Base-by-base conservation (phyloP, 2,888 invertebrate genomes). In the Heliconius erato region DNA sequence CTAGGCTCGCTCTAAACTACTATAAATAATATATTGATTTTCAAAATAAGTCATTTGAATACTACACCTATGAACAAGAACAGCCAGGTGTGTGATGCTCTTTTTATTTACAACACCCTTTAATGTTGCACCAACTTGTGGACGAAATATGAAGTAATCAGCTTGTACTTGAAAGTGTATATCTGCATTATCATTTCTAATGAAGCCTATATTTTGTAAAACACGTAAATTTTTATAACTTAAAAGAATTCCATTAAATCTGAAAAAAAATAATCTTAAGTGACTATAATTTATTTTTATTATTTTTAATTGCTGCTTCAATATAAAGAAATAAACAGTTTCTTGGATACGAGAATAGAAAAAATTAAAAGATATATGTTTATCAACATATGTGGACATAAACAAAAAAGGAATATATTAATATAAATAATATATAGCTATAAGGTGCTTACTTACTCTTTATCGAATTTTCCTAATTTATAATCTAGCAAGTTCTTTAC, bases 81-180 rank as follows among this genome's bases (percentile, higher is more conserved):
- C 96, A 6, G 97, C 97, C 82, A 98, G 92, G 92, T 98, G 97
- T 86, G 97, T 97, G 63, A 93, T 91, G 85, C 97, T 97, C 85
- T 97, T 97, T 90, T 97, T 97, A 89, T 97, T 97, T 0, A 98
- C 97, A 85, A 97, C 90, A 16, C 97, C 98, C 89, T 95, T 96
- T 74, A 98, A 89, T 59, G 91, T 94, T 83, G 96, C 96, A 5
- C 97, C 97, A 77, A 97, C 91, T 89, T 92, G 90, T 19, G 98
- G 98, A 85, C 95, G 96, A 89, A 96, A 96, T 84, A 98, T 92
- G 89, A 97, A 97, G 90, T 97, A 97, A 87, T 97, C 97, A 28
- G 97, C 97, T 90, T 97, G 96, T 4, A 98, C 95, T 92, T 97
- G 97, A 84, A 97, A 93, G 89, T 97, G 97, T 84, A 97, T 96